Evolutionary conservation across 2,888 invertebrate genomes (phyloP).

Genomic region (Caenorhabditis sulstoni): DNA sequence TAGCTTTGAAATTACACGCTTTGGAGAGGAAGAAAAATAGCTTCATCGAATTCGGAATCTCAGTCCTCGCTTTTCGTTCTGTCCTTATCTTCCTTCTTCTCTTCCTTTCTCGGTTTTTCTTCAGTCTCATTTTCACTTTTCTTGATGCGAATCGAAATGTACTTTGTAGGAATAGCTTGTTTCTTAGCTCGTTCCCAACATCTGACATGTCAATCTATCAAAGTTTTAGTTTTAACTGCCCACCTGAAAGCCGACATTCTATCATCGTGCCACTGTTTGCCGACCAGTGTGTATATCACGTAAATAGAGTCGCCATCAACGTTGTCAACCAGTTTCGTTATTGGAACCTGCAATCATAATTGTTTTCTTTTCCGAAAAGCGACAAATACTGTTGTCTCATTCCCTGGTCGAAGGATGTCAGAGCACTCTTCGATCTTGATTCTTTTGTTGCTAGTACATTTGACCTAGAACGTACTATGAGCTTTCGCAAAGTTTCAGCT

Average conservation of each 20-base stretch:
- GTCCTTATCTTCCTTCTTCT: constrained; percentile 17
- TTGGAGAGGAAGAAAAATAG: neutral
- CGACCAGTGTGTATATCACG: constrained; percentile 60
- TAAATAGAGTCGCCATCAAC: constrained; percentile 43
- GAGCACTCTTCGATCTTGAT: constrained; percentile 61
- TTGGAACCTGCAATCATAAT: constrained; percentile 21
- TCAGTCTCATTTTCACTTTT: constrained; percentile 1
- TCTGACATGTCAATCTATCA: neutral
- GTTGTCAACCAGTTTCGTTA: constrained; percentile 35
- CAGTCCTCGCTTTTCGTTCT: constrained; percentile 22
- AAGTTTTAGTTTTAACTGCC: neutral
- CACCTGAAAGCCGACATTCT: constrained; percentile 50
- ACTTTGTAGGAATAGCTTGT: constrained; percentile 32
- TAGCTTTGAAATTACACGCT: too few species aligned
- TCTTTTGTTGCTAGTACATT: constrained; percentile 56
- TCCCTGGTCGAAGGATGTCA: constrained; percentile 57
- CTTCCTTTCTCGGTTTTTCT: constrained; percentile 3
- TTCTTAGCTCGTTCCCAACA: constrained; percentile 52
- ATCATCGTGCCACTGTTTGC: constrained; percentile 59
- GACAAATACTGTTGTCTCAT: constrained; percentile 43
- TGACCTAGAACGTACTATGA: constrained; percentile 41
- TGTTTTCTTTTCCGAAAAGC: neutral
- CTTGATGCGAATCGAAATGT: constrained; percentile 19
- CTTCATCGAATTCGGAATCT: neutral
- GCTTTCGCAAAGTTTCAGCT: neutral